Base-by-base conservation (phyloP, 2,888 invertebrate genomes). In the Temnothorax unifasciatus region DNA sequence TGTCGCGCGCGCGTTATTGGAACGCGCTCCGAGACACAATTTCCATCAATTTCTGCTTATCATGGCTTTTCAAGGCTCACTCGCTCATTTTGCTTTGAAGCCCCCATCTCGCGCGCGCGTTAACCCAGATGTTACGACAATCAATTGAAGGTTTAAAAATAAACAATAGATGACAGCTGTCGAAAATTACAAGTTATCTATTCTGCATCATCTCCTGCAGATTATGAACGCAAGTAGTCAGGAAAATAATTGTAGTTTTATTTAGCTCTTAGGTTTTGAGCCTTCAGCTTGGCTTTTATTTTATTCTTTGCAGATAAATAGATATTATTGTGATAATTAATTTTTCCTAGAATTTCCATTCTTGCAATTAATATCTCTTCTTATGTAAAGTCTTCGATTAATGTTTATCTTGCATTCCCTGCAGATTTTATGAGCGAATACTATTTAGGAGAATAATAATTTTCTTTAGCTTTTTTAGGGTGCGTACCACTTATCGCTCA, bases 11-110 rank as follows among this genome's bases (percentile, higher is more conserved):
- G 21, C 44, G 34, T 61, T 81, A 81, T 81, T 59, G 59, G 4
- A 81, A 47, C 59, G 18, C 8, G 18, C 8, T n/a, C 38, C 18
- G 59, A 38, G 47, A 59, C 21, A 59, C 25, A 59, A 81, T 73
- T 44, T 73, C 47, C 59, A 68, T 74, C 74, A 44, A 69, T 79
- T 66, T 57, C 74, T 44, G 73, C 21, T 73, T 73, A 71, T 57
- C 77, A 34, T 47, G 15, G 13, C 47, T 59, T 41, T 50, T 34
- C 59, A 25, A 59, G 34, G 34, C 41, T 34, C 21, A 47, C 34
- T 21, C 15, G 77, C 13, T 29, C 6, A 9, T 44, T 38, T 6
- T 34, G 6, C 54, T 44, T 54, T 54, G 44, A 44, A 44, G 44
- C n/a, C 44, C 13, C n/a, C 47, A 52, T 44, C 64, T 2, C 25